Evolutionary conservation across 2,888 invertebrate genomes (phyloP), one percentile per base, ranked within the genome.

Genomic region (Labia minor): DNA sequence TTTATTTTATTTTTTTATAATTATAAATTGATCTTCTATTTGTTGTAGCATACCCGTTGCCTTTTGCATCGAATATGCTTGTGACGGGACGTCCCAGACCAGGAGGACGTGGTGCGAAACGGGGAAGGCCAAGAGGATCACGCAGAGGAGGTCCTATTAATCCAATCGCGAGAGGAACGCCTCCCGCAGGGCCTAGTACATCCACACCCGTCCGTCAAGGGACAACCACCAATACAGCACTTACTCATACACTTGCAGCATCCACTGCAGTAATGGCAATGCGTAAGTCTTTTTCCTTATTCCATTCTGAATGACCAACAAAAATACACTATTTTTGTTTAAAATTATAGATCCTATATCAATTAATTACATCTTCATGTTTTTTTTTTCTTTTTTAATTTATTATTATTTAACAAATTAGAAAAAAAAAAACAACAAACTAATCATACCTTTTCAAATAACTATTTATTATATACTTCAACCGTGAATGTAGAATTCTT

Each of bases 81-180:
- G 68, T 69, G 37, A 69, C 70, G 1, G 70, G 70, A 14, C 66
- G 70, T 14, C 70, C 70, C 11, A 77, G 81, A 62, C 74, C 78
- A 49, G 75, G 78, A 18, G 76, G 78, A 14, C 76, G 83, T 18
- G 85, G 86, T 33, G 81, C 84, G 63, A 84, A 87, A 73, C 84
- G 90, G 18, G 90, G 90, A 0, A 81, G 90, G 63, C 90, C 90
- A 64, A 81, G 90, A 65, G 90, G 90, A 67, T 86, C 88, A 0
- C 79, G 88, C 1, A 82, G 88, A 72, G 82, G 83, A 64, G 83
- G 68, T 49, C 37, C 63, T 14, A n/a, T 11, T 8, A 63, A 63
- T 19, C 6, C 21, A 4, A 4, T 37, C n/a, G 21, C 61, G 14
- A 64, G 64, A 19, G 67, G 1, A 19, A 64, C n/a, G 6, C 67